Base-by-base conservation (phyloP, 2,888 invertebrate genomes). In the Candidula unifasciata region DNA sequence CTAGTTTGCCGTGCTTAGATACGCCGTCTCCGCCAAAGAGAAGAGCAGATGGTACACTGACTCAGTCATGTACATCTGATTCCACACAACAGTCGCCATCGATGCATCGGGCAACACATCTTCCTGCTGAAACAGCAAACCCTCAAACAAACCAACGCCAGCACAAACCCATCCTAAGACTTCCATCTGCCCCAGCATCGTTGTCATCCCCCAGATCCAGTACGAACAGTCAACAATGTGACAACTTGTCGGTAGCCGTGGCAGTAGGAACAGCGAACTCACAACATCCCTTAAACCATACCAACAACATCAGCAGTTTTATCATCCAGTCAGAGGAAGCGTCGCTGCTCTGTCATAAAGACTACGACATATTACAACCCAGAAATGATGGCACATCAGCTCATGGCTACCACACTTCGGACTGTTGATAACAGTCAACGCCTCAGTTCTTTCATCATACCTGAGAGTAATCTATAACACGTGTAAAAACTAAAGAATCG, bases 1-100 rank as follows among this genome's bases (percentile, higher is more conserved):
- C 80, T 5, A 80, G 84, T 66, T 33, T 83, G n/a, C 54, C 85
- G 8, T 73, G 74, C 37, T 16, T 71, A 33, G 85, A 85, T 80
- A 60, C 3, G 24, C 27, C 54, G 3, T 60, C 78, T 16, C 64
- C 69, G 0, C 78, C 80, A 8, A 13, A 35, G 16, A 68, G 16
- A 2, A 44, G 30, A 18, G 44, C 18, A 2, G 79, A 60, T 27
- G n/a, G 54, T 21, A 35, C 35, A 69, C 21, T 30, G 16, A 57
- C 5, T 27, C 74, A 37, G 3, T 21, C 37, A 21, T 37, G 21
- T 33, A 33, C 60, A 16, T 27, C 60, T 8, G 27, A 79, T 21
- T 52, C 66, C 24, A 16, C 30, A 16, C 44, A 44, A 18, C 66
- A 79, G 37, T 52, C 79, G 21, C 68, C 78, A 6, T 21, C 24